A percentile compares a stretch with the other conserved stretches of the same genome.
These are phyloP conservation scores for Lasiurus borealis DNA, from an alignment of 2,113 vertebrate species.

Conservation along the genomic window DNA sequence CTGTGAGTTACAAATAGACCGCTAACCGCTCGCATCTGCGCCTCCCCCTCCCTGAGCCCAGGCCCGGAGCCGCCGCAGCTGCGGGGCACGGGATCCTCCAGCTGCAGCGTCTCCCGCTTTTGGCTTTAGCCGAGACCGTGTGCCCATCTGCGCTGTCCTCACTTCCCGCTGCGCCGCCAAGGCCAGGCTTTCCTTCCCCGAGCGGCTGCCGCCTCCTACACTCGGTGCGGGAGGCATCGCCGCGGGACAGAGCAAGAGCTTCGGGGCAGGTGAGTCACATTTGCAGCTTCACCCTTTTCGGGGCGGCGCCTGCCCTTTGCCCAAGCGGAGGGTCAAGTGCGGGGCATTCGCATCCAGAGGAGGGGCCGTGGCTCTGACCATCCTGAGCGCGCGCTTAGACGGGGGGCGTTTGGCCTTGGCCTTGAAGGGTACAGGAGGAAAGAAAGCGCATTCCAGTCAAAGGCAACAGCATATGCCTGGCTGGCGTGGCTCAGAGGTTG, in stretches of 20 bases:
- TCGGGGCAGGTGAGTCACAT: not conserved
- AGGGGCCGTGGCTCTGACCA: not conserved
- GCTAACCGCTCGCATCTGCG: not conserved
- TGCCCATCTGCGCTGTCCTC: not conserved
- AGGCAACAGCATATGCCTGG: not conserved
- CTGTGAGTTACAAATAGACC: not conserved
- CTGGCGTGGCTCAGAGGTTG: too few species aligned
- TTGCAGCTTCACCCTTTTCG: not conserved
- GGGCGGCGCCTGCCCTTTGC: not conserved
- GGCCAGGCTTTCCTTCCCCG: conserved; percentile 1
- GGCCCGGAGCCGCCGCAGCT: not conserved
- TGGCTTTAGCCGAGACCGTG: not conserved
- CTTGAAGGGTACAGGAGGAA: conserved; percentile 30
- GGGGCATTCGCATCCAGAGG: not conserved
- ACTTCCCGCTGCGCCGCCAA: not conserved
- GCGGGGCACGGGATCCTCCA: not conserved
- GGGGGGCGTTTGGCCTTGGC: not conserved
- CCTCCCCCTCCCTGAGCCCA: not conserved
- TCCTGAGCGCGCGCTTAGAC: not conserved
- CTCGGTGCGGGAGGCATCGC: not conserved
- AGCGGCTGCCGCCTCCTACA: not conserved
- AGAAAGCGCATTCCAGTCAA: conserved; percentile 8
- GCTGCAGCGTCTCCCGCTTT: conserved; percentile 2
- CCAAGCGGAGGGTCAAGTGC: not conserved
- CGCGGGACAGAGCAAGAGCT: not conserved